Evolutionary conservation across 2,888 invertebrate species (phyloP), one percentile per base, ranked within the genome.

Genomic region (Cerceris ruficornis): DNA sequence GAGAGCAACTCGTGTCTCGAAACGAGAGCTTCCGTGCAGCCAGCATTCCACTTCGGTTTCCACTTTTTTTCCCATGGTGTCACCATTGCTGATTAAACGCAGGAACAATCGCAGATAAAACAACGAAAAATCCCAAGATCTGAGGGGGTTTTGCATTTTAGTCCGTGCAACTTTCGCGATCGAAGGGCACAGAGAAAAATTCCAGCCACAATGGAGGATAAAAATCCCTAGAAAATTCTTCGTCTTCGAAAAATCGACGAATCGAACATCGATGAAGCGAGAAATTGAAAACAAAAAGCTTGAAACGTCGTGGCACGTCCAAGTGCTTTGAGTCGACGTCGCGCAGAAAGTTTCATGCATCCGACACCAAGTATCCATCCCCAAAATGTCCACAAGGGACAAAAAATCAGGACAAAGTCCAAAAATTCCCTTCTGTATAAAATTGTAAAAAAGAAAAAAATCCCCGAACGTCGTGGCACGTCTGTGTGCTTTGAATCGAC

Each of bases 1-100:
- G 62, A 64, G 75, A 64, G 69, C 74, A 52, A 55, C 75, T 86
- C 78, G 80, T 70, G 85, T 87, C 81, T 75, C 55, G 65, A 82
- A 66, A 78, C 77, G 80, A 86, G 74, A 74, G 77, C 66, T 85
- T 81, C 71, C 59, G 43, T 55, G 17, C 42, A 64, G 65, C 0
- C 42, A 55, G 15, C 54, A 43, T 65, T 52, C 65, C 65, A 65
- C 17, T 17, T 8, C 7, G 13, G 42, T 42, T 15, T 41, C 13
- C 41, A 59, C 13, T 7, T 50, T 50, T 6, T 8, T 46, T 46
- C 6, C 46, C 11, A 11, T 11, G 46, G 46, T 46, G 46, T 8
- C 28, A 28, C 28, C 28, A 2, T 28, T 28, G 28, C 28, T 28
- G 28, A 28, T 28, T 28, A 28, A 28, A 28, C 28, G 28, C 28